Conservation (phyloP, 2,888 invertebrate species). For the Spisula subtruncata region DNA sequence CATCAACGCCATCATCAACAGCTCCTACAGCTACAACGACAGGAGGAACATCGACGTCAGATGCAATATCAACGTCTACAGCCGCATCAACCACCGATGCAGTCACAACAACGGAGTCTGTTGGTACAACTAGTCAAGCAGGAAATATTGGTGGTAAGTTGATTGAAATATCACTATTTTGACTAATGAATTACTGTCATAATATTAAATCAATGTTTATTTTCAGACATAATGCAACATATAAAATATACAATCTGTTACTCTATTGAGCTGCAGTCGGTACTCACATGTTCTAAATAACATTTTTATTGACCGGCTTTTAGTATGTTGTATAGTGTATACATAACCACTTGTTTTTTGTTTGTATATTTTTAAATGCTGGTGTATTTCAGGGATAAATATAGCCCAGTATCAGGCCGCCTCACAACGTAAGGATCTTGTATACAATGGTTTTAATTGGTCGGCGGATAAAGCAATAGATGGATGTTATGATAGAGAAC, state of each 20-base stretch:
- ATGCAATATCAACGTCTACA: background rate
- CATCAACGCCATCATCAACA: conserved; percentile 23
- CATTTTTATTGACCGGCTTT: no score
- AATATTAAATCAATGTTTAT: no score
- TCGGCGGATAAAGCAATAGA: conserved; percentile 60
- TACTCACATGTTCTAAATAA: no score
- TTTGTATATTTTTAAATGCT: no score
- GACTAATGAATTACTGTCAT: no score
- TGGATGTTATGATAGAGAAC: conserved; percentile 43
- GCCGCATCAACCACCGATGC: background rate
- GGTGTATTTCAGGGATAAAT: conserved; percentile 26
- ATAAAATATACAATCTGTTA: no score
- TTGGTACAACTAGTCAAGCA: conserved; percentile 23
- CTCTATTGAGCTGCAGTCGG: no score
- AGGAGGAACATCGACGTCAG: background rate
- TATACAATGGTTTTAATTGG: conserved; percentile 51
- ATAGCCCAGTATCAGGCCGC: conserved; percentile 36
- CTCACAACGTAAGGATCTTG: conserved; percentile 26
- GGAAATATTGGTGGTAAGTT: conserved; percentile 24
- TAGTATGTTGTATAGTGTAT: no score
- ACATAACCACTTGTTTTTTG: no score
- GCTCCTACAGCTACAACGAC: background rate
- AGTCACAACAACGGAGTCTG: background rate
- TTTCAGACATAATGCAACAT: no score
- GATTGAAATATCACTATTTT: background rate